Base-by-base conservation (phyloP, 2,797 vertebrate genomes). In the Austrolebias charrua region DNA sequence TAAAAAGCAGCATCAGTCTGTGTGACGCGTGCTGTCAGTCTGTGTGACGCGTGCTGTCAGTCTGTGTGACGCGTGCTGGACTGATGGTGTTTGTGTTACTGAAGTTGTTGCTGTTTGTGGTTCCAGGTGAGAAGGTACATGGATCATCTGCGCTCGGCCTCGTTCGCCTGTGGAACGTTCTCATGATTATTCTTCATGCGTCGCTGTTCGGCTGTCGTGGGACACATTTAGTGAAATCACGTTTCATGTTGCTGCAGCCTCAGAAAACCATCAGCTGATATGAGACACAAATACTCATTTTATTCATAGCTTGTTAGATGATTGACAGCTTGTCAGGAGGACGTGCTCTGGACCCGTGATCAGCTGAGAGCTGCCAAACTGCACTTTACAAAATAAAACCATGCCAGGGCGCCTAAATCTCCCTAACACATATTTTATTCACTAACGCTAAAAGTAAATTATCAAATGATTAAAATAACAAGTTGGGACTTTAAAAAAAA, bases 31-130 rank as follows among this genome's bases (percentile, higher is more conserved):
- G n/a, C n/a, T n/a, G n/a, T n/a, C n/a, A n/a, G n/a, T n/a, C n/a
- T n/a, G n/a, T n/a, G n/a, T n/a, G n/a, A n/a, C n/a, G n/a, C n/a
- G n/a, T n/a, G n/a, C n/a, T n/a, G n/a, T n/a, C n/a, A n/a, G n/a
- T n/a, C n/a, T n/a, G n/a, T n/a, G n/a, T n/a, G n/a, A n/a, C n/a
- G n/a, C n/a, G n/a, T n/a, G 16, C 38, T 62, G 68, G 82, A 81
- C 83, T 82, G 84, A 86, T 86, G 77, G 63, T 18, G 4, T 78
- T 81, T 55, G 48, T 19, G 9, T 47, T 57, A 51, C n/a, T 66
- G 29, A 49, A 18, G 44, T 65, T 69, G 70, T 57, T 20, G 31
- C 63, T 55, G 70, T 9, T 18, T 10, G 31, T 51, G 67, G 54
- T 63, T 20, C 55, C 46, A 55, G 55, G 60, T 62, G 16, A n/a